Conservation (phyloP, 2,888 invertebrate genomes). For the Bruchidius siliquastri region DNA sequence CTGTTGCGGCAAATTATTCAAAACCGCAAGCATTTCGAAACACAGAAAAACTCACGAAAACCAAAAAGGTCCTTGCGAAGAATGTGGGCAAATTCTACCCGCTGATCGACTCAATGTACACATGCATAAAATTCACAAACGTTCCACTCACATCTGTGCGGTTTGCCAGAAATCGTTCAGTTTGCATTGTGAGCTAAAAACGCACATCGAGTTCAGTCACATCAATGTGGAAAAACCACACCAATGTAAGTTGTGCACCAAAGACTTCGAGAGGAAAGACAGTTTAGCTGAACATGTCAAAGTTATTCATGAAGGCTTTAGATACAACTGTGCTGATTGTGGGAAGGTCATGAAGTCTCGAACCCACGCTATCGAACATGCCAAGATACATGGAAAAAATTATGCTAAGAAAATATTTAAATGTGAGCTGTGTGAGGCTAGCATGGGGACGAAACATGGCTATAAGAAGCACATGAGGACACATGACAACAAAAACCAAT, state of each 20-base stretch:
- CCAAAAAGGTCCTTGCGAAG: not conserved
- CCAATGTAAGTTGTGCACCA: constrained; percentile 31
- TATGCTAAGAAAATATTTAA: constrained; percentile 24
- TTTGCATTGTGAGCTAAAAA: not conserved
- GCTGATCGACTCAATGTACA: not conserved
- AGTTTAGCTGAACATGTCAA: constrained; percentile 25
- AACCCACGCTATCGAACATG: constrained; percentile 13
- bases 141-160: not conserved
- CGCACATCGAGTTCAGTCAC: constrained; percentile 38
- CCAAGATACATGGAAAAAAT: constrained; percentile 23
- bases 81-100: not conserved
- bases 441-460: constrained; percentile 30
- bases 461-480: constrained; percentile 25
- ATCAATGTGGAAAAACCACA: constrained; percentile 45
- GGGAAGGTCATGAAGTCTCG: constrained; percentile 30
- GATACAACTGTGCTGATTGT: constrained; percentile 28
- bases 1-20: not conserved
- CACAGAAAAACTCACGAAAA: not conserved
- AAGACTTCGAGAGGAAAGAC: constrained; percentile 25
- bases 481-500: constrained; percentile 32
- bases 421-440: constrained; percentile 23
- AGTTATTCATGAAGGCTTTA: constrained; percentile 29
- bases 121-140: not conserved
- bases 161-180: not conserved
- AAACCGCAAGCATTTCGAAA: not conserved